A percentile compares a stretch with the other conserved stretches of the same genome.
Evolutionary conservation across 2,113 vertebrate genomes (phyloP).

Genomic region (Xerus inauris): DNA sequence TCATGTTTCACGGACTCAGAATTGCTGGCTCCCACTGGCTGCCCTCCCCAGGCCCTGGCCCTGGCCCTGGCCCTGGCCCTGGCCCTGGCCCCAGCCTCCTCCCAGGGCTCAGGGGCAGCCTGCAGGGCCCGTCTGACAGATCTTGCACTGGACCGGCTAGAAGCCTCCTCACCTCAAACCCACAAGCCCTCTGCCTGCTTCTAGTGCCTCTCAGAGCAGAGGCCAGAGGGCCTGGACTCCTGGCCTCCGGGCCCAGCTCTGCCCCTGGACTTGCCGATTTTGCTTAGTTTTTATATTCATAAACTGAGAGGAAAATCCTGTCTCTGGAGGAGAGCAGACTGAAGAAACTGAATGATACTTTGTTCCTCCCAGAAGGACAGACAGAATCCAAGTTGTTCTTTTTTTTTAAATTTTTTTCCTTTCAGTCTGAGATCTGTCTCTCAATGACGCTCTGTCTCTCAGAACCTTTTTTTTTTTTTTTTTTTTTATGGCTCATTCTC

Average conservation of each 20-base stretch:
- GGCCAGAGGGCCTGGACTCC: neutral
- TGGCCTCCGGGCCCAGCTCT: neutral
- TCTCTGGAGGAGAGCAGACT: neutral
- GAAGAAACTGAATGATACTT: neutral
- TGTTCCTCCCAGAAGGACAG: neutral
- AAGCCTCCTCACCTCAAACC: neutral
- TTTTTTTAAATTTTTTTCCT: too few species aligned
- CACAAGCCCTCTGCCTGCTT: neutral
- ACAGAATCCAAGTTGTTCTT: neutral
- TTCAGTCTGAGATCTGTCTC: neutral
- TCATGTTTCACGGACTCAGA: neutral
- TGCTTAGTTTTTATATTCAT: neutral
- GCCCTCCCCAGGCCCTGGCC: neutral
- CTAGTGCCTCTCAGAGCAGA: neutral
- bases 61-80: neutral
- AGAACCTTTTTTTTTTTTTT: neutral
- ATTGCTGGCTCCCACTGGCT: neutral
- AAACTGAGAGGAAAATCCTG: neutral
- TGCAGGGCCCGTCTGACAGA: neutral
- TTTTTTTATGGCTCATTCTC: neutral
- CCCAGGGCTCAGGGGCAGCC: neutral
- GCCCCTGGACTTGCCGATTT: neutral
- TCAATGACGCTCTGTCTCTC: neutral
- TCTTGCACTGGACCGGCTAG: too few species aligned
- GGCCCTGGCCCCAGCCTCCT: too few species aligned